Evolutionary conservation across 1,140 invertebrate genomes (phyloP).

Genomic region (Mycetomoellerius zeteki): DNA sequence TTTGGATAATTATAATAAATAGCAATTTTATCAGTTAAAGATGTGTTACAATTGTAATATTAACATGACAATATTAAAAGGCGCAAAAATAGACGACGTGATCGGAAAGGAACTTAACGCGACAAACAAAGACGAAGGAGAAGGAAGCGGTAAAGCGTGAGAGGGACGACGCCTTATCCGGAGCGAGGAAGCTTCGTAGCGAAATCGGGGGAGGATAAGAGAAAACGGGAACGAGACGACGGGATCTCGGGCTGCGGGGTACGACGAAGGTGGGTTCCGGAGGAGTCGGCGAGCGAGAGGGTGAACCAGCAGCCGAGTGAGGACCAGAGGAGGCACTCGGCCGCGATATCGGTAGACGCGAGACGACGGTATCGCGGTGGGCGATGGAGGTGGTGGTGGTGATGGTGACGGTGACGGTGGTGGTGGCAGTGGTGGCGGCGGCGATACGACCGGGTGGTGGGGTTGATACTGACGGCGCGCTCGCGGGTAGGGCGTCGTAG

Average conservation of each 20-base stretch:
- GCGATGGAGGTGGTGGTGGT: conserved; percentile 63
- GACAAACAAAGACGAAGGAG: conserved; percentile 55
- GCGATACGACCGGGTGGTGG: conserved; percentile 69
- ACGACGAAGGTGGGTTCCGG: conserved; percentile 68
- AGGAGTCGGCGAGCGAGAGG: conserved; percentile 68
- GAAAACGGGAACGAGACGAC: conserved; percentile 62
- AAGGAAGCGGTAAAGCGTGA: conserved; percentile 65
- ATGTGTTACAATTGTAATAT: neutral
- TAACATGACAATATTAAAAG: neutral
- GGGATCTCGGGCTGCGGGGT: conserved; percentile 68
- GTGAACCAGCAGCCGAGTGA: conserved; percentile 69
- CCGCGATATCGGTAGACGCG: conserved; percentile 52
- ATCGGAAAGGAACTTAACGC: neutral
- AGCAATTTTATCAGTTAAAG: neutral
- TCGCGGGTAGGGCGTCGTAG: conserved; percentile 81
- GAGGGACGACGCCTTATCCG: conserved; percentile 67
- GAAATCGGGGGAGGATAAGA: conserved; percentile 53
- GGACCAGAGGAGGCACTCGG: conserved; percentile 68
- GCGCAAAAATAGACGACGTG: neutral
- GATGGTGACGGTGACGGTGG: conserved; percentile 67
- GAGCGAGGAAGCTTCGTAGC: conserved; percentile 26
- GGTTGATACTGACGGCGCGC: conserved; percentile 73
- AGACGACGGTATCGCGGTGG: conserved; percentile 57
- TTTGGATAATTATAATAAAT: neutral
- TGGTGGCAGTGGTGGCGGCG: conserved; percentile 81